Conservation (phyloP, 2,888 invertebrate genomes). For the Mesochorus sp. region DNA sequence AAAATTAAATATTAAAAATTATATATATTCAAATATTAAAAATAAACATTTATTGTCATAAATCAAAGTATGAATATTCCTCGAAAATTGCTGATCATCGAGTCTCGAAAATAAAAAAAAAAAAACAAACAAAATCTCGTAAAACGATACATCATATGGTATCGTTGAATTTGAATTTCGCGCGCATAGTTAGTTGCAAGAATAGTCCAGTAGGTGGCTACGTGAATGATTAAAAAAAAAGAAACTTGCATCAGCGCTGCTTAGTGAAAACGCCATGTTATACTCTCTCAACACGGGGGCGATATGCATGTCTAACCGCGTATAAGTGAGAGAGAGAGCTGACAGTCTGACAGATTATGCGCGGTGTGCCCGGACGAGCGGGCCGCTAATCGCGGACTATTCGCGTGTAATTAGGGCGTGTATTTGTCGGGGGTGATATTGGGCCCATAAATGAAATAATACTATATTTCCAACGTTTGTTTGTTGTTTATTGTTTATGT, state of each 20-base stretch:
- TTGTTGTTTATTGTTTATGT: conserved; percentile 16
- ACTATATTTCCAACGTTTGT: conserved; percentile 55
- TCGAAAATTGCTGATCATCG: too few species aligned
- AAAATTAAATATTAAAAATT: too few species aligned
- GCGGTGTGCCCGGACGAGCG: conserved; percentile 68
- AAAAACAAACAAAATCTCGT: too few species aligned
- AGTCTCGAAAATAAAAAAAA: too few species aligned
- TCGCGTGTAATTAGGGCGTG: conserved; percentile 76
- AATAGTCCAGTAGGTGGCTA: conserved; percentile 50
- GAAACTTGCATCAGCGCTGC: conserved; percentile 16
- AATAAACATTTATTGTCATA: too few species aligned
- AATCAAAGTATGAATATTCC: too few species aligned
- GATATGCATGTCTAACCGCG: neutral
- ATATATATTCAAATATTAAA: too few species aligned
- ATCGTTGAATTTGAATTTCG: too few species aligned
- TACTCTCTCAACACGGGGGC: neutral
- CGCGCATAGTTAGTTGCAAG: conserved; percentile 35
- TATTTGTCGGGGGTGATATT: conserved; percentile 69
- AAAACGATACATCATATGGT: too few species aligned
- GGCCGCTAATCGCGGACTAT: conserved; percentile 68
- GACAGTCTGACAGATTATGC: conserved; percentile 75
- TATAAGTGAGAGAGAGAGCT: conserved; percentile 4
- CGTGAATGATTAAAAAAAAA: conserved; percentile 46
- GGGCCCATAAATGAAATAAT: conserved; percentile 67
- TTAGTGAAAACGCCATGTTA: conserved; percentile 27